Evolutionary conservation across 2,113 vertebrate genomes (phyloP).

Genomic region (Gadus macrocephalus): DNA sequence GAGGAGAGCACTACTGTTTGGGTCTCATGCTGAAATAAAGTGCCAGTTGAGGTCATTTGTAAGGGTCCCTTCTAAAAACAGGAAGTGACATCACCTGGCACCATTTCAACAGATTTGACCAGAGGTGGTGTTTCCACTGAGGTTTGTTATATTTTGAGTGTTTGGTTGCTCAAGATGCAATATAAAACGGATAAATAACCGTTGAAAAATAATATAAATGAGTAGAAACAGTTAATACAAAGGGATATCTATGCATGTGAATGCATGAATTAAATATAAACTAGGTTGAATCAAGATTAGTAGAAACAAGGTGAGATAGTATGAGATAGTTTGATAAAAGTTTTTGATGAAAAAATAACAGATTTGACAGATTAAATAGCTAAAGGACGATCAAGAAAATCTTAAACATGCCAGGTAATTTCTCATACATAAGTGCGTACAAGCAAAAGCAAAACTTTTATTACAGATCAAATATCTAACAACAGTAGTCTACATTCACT

Average conservation of each 20-base stretch:
- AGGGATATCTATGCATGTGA: not conserved
- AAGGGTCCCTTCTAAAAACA: too few species aligned
- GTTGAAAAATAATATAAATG: too few species aligned
- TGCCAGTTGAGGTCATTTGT: too few species aligned
- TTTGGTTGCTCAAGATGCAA: too few species aligned
- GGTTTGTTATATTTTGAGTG: too few species aligned
- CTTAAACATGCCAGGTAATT: not conserved
- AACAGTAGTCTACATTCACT: not conserved
- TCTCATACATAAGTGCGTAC: conserved; percentile 18
- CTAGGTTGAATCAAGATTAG: conserved; percentile 28
- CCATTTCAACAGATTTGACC: too few species aligned
- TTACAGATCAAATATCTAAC: not conserved
- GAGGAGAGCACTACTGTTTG: too few species aligned
- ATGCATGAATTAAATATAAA: conserved; percentile 26
- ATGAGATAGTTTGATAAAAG: conserved; percentile 6
- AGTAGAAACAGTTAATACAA: too few species aligned
- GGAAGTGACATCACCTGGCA: too few species aligned
- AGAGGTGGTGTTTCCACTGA: too few species aligned
- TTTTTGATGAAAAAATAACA: conserved; percentile 16
- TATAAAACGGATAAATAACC: too few species aligned
- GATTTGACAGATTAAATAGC: conserved; percentile 14
- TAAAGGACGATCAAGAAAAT: conserved; percentile 1
- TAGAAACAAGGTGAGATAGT: conserved; percentile 9
- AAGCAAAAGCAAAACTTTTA: conserved; percentile 12
- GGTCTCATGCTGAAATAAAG: too few species aligned